Evolutionary conservation across 2,888 invertebrate genomes (phyloP).

Genomic region (Watsonalla cultraria): DNA sequence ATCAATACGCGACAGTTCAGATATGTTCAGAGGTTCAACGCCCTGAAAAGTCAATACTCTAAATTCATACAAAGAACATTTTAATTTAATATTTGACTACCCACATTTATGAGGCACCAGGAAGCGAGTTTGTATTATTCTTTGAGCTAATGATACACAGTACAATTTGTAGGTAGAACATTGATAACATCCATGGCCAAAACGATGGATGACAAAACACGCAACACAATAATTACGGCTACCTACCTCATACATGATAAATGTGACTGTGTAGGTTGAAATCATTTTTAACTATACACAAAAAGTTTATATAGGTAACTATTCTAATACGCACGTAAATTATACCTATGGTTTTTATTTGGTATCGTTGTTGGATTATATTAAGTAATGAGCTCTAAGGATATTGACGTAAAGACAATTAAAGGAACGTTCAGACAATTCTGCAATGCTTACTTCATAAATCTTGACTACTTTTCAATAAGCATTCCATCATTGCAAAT

Average conservation of each 20-base stretch:
- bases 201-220: conserved; percentile 58
- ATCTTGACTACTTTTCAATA: no score
- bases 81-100: conserved; percentile 1
- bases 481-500: no score
- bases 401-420: neutral
- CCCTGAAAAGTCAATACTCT: no score
- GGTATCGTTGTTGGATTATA: neutral
- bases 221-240: conserved; percentile 60
- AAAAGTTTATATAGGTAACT: neutral
- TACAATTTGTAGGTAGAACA: conserved; percentile 43
- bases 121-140: conserved; percentile 18
- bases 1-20: no score
- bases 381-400: neutral
- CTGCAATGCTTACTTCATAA: no score
- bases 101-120: conserved; percentile 11
- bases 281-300: conserved; percentile 1
- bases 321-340: neutral
- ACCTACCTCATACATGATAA: conserved; percentile 47
- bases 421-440: no score
- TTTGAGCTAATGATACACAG: conserved; percentile 34
- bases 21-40: no score
- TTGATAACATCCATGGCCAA: conserved; percentile 55
- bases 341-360: neutral
- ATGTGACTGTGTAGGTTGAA: conserved; percentile 21
- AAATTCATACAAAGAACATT: no score